These are phyloP conservation scores for Tragelaphus strepsiceros DNA, from an alignment of 2,113 vertebrate species.

Conservation along the genomic window DNA sequence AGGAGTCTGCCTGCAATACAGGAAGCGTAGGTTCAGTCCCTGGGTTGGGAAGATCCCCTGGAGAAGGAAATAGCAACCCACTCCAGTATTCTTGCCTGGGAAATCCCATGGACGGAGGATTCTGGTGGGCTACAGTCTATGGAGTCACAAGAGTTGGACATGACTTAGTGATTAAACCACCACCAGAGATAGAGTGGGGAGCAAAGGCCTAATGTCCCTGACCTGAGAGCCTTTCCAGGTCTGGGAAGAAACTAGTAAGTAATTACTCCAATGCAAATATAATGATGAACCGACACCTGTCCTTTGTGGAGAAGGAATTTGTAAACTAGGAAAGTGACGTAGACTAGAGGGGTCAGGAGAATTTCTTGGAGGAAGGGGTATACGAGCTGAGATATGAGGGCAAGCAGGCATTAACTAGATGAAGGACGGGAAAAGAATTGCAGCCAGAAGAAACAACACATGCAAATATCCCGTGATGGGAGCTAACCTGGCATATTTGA, in stretches of 20 bases:
- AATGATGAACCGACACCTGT: neutral
- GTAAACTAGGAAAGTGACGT: neutral
- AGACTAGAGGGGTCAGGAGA: neutral
- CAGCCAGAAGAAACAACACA: neutral
- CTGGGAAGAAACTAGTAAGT: neutral
- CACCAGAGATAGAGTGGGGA: neutral
- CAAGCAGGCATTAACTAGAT: neutral
- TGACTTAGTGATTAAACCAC: neutral
- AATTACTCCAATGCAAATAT: neutral
- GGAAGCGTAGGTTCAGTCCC: neutral
- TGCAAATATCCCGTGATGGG: neutral
- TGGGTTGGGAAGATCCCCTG: neutral
- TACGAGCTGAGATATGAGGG: neutral
- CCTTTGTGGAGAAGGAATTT: neutral
- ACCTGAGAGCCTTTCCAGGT: neutral
- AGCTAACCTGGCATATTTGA: neutral
- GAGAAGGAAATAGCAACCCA: neutral
- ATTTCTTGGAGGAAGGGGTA: neutral
- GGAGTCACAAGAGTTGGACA: neutral
- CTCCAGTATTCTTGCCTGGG: neutral
- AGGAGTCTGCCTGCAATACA: neutral
- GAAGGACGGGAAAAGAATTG: neutral
- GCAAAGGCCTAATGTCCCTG: neutral
- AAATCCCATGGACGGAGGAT: neutral
- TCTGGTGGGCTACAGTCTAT: neutral